Conservation (phyloP, 2,113 vertebrate genomes). For the Corvus cornix region DNA sequence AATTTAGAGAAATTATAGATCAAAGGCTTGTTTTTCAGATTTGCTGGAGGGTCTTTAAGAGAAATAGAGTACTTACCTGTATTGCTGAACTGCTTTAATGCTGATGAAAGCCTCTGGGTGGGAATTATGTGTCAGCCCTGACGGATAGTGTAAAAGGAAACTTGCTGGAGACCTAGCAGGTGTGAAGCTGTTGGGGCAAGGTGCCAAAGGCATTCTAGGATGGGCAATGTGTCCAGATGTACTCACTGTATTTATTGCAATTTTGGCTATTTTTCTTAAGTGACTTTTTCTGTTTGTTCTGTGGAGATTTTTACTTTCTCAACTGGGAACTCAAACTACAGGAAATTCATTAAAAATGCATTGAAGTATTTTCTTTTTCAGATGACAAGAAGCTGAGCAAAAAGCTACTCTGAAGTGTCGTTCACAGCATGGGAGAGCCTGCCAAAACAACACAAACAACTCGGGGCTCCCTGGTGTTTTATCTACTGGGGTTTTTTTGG, state of each 20-base stretch:
- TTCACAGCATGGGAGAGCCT: background rate
- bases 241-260: background rate
- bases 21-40: background rate
- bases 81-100: background rate
- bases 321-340: background rate
- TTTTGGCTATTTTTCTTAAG: background rate
- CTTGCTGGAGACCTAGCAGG: background rate
- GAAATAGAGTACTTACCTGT: background rate
- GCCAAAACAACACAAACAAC: background rate
- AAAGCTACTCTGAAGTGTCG: background rate
- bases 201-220: background rate
- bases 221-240: background rate
- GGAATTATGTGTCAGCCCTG: background rate
- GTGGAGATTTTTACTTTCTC: background rate
- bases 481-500: background rate
- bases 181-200: background rate
- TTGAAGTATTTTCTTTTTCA: constrained; percentile 38
- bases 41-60: background rate
- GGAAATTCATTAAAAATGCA: constrained; percentile 28
- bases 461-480: background rate
- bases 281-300: background rate
- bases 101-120: background rate
- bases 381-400: constrained; percentile 20
- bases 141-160: background rate
- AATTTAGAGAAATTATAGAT: background rate